Evolutionary conservation across 2,888 invertebrate species (phyloP).

Genomic region (Drosophila falleni): DNA sequence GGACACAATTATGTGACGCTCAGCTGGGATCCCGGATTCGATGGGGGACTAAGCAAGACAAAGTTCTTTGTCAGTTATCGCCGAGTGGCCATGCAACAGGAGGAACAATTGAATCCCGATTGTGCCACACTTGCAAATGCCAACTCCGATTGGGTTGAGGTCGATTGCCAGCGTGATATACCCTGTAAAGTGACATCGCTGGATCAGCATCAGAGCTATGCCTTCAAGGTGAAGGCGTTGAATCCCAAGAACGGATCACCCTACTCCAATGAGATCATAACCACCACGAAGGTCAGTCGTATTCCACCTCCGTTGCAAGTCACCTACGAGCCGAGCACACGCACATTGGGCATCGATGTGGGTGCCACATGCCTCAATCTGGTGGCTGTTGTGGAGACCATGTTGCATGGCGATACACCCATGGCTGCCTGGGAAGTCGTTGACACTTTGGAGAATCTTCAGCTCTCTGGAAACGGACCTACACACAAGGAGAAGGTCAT

Average conservation of each 20-base stretch:
- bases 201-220: slow-evolving; percentile 94
- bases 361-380: slow-evolving; percentile 92
- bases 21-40: slow-evolving; percentile 95
- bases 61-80: slow-evolving; percentile 95
- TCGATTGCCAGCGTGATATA: slow-evolving; percentile 93
- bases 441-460: slow-evolving; percentile 89
- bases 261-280: slow-evolving; percentile 93
- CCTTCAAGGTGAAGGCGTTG: slow-evolving; percentile 95
- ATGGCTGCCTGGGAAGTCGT: slow-evolving; percentile 90
- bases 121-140: slow-evolving; percentile 88
- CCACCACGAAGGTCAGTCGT: slow-evolving; percentile 93
- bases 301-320: slow-evolving; percentile 93
- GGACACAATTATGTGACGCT: slow-evolving; percentile 93
- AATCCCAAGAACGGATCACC: slow-evolving; percentile 95
- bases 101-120: slow-evolving; percentile 88
- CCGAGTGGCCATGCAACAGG: slow-evolving; percentile 88
- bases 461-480: slow-evolving; percentile 89
- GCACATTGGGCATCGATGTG: slow-evolving; percentile 91
- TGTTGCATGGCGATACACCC: slow-evolving; percentile 87
- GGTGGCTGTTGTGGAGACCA: slow-evolving; percentile 91
- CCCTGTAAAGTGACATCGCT: slow-evolving; percentile 95
- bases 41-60: slow-evolving; percentile 94
- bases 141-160: slow-evolving; percentile 91
- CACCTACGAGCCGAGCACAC: slow-evolving; percentile 92
- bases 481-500: slow-evolving; percentile 90